A percentile compares a stretch with the other conserved stretches of the same genome.
Evolutionary conservation across 2,113 vertebrate genomes (phyloP).

Genomic region (Fregata magnificens): DNA sequence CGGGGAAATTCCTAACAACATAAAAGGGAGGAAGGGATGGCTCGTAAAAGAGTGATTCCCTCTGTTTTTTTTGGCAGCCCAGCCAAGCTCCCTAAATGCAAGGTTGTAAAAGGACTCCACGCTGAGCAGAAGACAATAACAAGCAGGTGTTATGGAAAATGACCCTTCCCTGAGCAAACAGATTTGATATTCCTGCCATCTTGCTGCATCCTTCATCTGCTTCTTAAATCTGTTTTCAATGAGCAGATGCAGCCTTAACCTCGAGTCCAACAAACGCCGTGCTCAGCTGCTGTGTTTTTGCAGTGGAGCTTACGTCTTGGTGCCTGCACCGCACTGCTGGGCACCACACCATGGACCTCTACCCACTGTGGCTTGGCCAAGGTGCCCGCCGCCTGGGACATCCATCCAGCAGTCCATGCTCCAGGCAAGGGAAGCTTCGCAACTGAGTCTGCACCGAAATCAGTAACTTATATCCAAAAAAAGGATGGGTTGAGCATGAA

Average conservation of each 20-base stretch:
- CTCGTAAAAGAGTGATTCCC: neutral
- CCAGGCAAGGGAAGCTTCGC: neutral
- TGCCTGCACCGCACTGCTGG: neutral
- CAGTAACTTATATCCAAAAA: neutral
- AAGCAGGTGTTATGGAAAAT: neutral
- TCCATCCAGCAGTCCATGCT: neutral
- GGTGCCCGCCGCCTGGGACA: accelerated
- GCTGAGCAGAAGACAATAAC: neutral
- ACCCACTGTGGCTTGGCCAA: neutral
- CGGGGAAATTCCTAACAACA: neutral
- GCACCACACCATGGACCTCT: no score
- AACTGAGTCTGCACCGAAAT: neutral
- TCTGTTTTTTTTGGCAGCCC: slow-evolving; percentile 30
- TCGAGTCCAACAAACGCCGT: accelerated
- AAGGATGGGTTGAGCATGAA: accelerated
- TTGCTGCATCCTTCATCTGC: neutral
- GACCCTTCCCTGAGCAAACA: neutral
- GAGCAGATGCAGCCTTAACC: neutral
- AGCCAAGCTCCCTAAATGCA: neutral
- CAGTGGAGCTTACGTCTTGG: accelerated
- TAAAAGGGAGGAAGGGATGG: slow-evolving; percentile 36
- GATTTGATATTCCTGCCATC: neutral
- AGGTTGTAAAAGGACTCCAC: slow-evolving; percentile 18
- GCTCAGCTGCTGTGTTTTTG: neutral
- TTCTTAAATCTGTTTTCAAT: neutral